A percentile compares a stretch with the other conserved stretches of the same genome.
Conservation (phyloP, 2,797 vertebrate genomes). For the Trichosurus vulpecula region DNA sequence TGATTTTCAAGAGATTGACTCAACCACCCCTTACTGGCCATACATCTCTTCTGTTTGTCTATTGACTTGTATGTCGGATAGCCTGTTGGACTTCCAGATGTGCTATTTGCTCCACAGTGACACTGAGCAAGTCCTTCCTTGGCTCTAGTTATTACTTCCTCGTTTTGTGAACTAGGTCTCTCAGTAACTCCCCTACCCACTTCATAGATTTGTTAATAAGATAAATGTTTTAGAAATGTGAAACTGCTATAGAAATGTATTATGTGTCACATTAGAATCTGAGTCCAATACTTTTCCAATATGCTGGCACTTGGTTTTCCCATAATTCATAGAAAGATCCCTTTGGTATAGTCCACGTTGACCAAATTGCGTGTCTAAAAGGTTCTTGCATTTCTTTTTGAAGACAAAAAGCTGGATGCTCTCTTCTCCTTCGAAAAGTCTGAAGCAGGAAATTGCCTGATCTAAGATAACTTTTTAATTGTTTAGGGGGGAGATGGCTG, state of each 20-base stretch:
- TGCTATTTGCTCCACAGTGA: background rate
- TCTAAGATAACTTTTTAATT: background rate
- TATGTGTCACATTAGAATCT: background rate
- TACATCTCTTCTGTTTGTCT: background rate
- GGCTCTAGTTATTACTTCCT: background rate
- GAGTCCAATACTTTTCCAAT: background rate
- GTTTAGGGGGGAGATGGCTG: background rate
- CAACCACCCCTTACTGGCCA: background rate
- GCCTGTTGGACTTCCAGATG: background rate
- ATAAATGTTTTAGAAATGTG: background rate
- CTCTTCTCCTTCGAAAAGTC: constrained; percentile 3
- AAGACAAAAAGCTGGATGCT: constrained; percentile 24
- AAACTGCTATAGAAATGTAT: background rate
- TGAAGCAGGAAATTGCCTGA: background rate
- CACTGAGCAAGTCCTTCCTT: background rate
- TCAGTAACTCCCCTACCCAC: background rate
- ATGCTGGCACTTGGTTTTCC: background rate
- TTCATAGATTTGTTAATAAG: background rate
- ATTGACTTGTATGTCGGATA: background rate
- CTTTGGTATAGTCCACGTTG: background rate
- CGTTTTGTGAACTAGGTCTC: background rate
- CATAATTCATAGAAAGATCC: background rate
- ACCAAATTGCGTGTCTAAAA: background rate
- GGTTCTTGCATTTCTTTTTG: background rate
- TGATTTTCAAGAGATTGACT: background rate